phyloP scores from a whole-genome alignment of 2,888 invertebrate genomes.

The Hoplodrina blanda region DNA sequence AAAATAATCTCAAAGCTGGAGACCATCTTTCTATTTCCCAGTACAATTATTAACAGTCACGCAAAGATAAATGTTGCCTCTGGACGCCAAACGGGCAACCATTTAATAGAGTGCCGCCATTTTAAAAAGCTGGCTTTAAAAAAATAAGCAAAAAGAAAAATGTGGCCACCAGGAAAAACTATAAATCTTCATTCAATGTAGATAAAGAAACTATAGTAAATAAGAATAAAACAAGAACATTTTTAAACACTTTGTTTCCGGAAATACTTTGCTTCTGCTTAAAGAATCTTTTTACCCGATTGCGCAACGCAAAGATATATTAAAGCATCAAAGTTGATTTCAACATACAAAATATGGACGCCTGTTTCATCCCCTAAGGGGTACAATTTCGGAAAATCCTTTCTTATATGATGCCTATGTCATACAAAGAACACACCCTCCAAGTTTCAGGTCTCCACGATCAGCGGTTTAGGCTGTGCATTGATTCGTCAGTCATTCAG shows the following conservation, averaged over 20 bases:
- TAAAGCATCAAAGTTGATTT: no score
- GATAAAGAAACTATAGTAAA: conserved; percentile 31
- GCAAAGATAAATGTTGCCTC: conserved; percentile 21
- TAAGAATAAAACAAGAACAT: conserved; percentile 21
- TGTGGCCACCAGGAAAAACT: conserved; percentile 1
- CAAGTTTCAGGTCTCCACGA: no score
- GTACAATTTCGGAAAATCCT: no score
- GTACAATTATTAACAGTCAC: conserved; percentile 28
- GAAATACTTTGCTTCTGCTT: conserved; percentile 12
- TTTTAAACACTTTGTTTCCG: conserved; percentile 25
- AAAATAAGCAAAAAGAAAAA: conserved; percentile 21
- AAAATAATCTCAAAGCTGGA: conserved; percentile 2
- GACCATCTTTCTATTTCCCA: conserved; percentile 11
- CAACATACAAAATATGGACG: no score
- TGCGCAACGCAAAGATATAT: no score
- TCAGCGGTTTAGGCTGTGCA: no score
- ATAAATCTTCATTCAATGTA: conserved; percentile 54
- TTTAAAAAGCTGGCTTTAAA: conserved; percentile 11
- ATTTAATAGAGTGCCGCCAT: conserved; percentile 35
- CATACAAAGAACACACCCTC: no score
- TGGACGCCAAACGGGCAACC: conserved; percentile 10
- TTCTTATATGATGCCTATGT: no score
- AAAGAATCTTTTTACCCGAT: background rate
- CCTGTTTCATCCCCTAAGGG: no score
- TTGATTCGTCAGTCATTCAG: no score